Evolutionary conservation across 2,113 vertebrate species (phyloP), one percentile per base, ranked within the genome.

Genomic region (Chitala chitala): DNA sequence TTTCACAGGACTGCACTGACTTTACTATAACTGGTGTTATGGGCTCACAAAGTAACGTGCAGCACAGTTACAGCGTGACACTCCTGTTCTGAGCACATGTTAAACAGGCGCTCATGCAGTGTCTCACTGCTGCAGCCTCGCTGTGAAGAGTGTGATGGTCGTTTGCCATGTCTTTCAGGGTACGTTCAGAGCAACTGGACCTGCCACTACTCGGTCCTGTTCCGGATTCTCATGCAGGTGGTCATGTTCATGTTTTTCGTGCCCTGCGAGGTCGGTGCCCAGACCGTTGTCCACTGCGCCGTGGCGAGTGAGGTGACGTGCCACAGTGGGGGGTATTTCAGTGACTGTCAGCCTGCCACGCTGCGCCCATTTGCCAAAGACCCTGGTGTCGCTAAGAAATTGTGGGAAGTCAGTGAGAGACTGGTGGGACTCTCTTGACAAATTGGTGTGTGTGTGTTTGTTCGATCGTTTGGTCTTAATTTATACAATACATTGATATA

Each of bases 351-450:
- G 50, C 83, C 80, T 0, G 81, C 86, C 33, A 31, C 78, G 5
- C 80, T 92, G 71, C 83, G 84, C 1, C 84, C 87, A 6, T 91
- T 89, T 0, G 90, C 89, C 3, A 86, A 83, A 79, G 92, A 92
- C 5, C 70, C 86, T 4, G 90, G 87, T 5, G 88, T 91, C 65
- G 90, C 91, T 15, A 91, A 88, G 69, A 92, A 92, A 73, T 86
- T 92, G 63, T 92, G 92, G 91, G 92, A 92, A 66, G 89, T 88
- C 74, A 93, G 91, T 54, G 90, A 92, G 82, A 85, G 89, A 75
- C 81, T 93, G 71, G 90, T 92, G 61, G 89, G 85, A 8, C 84
- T 87, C 17, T 82, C 75, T 44, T 92, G 81, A 89, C 1, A n/a
- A 38, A 29, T 33, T 7, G n/a, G n/a, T n/a, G 13, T 6, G 20